Evolutionary conservation across 2,113 vertebrate genomes (phyloP), one percentile per base, ranked within the genome.

Genomic region (Callionymus lyra): DNA sequence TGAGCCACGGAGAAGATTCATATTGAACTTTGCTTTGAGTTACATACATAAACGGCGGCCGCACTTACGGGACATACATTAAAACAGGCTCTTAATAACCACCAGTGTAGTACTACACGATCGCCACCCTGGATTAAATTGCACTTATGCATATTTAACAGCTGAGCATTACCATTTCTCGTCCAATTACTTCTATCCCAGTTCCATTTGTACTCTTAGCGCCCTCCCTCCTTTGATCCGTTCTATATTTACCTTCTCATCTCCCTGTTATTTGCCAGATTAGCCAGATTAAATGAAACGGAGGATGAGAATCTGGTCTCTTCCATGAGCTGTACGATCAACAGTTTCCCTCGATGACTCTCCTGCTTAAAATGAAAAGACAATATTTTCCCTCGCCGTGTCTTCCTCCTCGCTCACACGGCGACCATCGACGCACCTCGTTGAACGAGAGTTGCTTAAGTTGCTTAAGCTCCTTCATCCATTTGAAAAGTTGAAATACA

Each of bases 121-220:
- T 50, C 54, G 19, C 57, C 15, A 33, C 47, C 32, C 18, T 64
- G 53, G 68, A 74, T 75, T 66, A 62, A 68, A 71, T 63, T 44
- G 53, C 56, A 53, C 66, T 54, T 61, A 66, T 60, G 31, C 42
- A 67, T 60, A 62, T 68, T 65, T 66, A 69, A 69, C 44, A 41
- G 46, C 44, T 55, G 55, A 63, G 53, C 56, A 65, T 73, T 73
- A 63, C 51, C 64, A 60, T 56, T 53, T 56, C 57, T 60, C 56
- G 56, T 56, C 43, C 65, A 69, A 70, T 68, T 69, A 41, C 51
- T 72, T 39, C 51, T 55, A 49, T 15, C 41, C 50, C 38, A 47
- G 8, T 36, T 14, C 40, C 39, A 63, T 62, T 62, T 68, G 38
- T 56, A 53, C 9, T 27, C 21, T 62, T 43, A 51, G 40, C 42